These are phyloP conservation scores for Lycocorax pyrrhopterus DNA, from an alignment of 2,113 vertebrate species.

Conservation along the genomic window DNA sequence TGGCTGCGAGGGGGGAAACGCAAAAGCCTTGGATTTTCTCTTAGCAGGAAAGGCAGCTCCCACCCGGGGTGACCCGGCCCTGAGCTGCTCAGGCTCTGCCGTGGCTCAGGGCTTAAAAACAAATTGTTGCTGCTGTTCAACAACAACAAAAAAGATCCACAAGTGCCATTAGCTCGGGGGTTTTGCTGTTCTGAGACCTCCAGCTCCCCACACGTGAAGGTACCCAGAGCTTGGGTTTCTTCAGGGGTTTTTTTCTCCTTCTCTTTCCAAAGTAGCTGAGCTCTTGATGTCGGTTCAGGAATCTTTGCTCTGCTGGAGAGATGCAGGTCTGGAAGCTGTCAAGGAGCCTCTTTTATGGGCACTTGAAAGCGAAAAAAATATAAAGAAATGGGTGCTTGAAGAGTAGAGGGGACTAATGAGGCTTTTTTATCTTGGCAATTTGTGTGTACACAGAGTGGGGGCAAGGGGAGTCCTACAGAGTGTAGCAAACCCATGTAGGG, in stretches of 20 bases:
- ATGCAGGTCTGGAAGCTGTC: neutral
- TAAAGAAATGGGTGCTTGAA: neutral
- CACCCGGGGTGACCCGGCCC: neutral
- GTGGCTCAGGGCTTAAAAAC: neutral
- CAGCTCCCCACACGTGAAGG: fast-evolving
- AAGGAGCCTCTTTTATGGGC: slow-evolving; percentile 22
- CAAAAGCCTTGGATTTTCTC: neutral
- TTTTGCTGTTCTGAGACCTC: neutral
- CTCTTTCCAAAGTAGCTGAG: neutral
- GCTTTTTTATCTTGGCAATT: slow-evolving; percentile 12
- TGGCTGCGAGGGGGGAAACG: neutral
- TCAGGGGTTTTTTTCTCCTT: neutral
- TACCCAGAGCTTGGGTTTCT: neutral
- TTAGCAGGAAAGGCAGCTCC: neutral
- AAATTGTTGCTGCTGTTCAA: neutral
- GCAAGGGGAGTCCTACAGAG: neutral
- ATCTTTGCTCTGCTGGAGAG: neutral
- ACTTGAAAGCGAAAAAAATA: neutral
- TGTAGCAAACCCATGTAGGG: neutral
- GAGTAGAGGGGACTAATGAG: slow-evolving; percentile 23
- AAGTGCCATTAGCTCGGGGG: fast-evolving
- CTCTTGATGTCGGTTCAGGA: neutral
- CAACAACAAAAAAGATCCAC: fast-evolving
- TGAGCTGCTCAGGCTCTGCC: neutral
- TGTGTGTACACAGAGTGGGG: neutral